Percentiles rank a stretch among this genome's conserved stretches.
Evolutionary conservation across 2,113 vertebrate genomes (phyloP).

Genomic region (Thamnophis sirtalis): DNA sequence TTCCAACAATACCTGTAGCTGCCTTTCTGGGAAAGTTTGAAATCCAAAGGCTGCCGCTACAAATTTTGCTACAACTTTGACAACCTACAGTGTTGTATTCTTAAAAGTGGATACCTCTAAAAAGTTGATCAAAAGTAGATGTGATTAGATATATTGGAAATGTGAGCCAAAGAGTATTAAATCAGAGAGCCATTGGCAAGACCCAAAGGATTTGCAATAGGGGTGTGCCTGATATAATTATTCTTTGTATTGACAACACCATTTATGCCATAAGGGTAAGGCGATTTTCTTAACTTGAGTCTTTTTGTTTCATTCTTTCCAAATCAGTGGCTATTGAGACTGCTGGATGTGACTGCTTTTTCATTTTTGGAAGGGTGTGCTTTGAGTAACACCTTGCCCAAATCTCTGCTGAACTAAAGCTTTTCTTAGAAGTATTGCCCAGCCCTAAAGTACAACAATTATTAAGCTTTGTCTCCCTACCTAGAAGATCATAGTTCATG

Average conservation of each 20-base stretch:
- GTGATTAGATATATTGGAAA: conserved; percentile 58
- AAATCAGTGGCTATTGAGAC: background rate
- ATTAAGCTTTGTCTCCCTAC: background rate
- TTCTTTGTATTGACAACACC: background rate
- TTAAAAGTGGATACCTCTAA: background rate
- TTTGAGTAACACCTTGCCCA: background rate
- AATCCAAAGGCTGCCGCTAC: background rate
- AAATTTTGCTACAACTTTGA: background rate
- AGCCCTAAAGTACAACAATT: background rate
- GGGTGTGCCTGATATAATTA: background rate
- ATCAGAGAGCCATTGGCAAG: background rate
- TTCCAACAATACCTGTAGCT: conserved; percentile 72
- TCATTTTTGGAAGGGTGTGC: background rate
- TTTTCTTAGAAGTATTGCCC: background rate
- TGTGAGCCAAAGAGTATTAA: conserved; percentile 16
- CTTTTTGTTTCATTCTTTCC: background rate
- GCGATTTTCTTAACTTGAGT: background rate
- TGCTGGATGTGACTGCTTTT: background rate
- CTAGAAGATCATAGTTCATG: background rate
- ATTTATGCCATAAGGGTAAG: background rate
- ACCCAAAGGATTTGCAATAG: background rate
- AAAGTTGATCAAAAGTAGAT: background rate
- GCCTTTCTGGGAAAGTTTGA: conserved; percentile 41
- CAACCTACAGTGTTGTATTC: conserved; percentile 5
- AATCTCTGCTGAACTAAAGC: background rate